phyloP scores from a whole-genome alignment of 64 coral and sea anemone species.

The Catalaphyllia jardinei region DNA sequence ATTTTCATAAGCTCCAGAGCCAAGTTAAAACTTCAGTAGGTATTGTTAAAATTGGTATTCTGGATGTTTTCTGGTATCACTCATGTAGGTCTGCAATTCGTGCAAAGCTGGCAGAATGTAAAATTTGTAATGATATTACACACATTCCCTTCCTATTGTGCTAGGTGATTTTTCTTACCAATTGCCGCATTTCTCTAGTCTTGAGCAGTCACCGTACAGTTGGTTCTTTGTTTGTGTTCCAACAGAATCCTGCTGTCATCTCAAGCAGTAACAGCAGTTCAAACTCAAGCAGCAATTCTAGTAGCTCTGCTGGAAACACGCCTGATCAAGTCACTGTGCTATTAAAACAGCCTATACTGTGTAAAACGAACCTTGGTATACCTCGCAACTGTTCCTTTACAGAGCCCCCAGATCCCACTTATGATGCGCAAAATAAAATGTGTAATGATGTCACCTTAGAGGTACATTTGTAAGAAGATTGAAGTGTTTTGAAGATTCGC shows the following conservation, averaged over 20 bases:
- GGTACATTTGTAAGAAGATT: no score
- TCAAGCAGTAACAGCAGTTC: background rate
- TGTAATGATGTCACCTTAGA: constrained; percentile 88
- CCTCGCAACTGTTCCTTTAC: constrained; percentile 58
- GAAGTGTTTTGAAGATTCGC: background rate
- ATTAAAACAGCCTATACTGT: constrained; percentile 54
- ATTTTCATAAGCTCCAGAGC: no score
- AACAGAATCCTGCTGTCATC: background rate
- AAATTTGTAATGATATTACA: no score
- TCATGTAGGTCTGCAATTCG: no score
- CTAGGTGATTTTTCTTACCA: no score
- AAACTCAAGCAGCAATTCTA: constrained; percentile 25
- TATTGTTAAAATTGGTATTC: no score
- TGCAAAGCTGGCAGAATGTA: no score
- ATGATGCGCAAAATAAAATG: constrained; percentile 50
- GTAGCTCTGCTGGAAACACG: background rate
- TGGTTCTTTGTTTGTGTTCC: background rate
- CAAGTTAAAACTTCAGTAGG: no score
- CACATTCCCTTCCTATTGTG: no score
- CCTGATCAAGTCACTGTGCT: constrained; percentile 38
- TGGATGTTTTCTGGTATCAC: no score
- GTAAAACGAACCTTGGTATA: constrained; percentile 60
- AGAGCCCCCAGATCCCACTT: constrained; percentile 67
- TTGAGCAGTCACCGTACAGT: no score
- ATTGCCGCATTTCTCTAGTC: no score